Conservation (phyloP, 2,888 invertebrate species). For the Papilio protenor region DNA sequence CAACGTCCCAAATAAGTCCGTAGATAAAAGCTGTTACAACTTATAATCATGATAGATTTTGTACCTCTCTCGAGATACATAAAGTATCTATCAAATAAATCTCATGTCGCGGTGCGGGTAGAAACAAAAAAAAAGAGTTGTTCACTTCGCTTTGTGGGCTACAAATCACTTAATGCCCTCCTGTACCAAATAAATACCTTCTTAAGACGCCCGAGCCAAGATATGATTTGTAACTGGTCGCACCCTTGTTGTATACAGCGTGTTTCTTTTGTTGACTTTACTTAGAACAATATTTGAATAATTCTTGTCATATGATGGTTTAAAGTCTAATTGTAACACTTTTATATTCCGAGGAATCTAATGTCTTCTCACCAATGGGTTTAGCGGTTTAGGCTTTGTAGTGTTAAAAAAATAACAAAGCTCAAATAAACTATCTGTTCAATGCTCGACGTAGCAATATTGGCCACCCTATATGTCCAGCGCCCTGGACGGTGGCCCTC, state of each 20-base stretch:
- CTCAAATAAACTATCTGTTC: too few species aligned
- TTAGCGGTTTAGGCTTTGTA: too few species aligned
- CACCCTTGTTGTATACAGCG: conserved; percentile 54
- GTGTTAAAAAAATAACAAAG: too few species aligned
- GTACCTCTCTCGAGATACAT: conserved; percentile 40
- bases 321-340: too few species aligned
- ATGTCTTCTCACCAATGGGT: too few species aligned
- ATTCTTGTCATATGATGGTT: too few species aligned
- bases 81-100: conserved; percentile 45
- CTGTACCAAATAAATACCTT: conserved; percentile 55
- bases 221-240: conserved; percentile 65
- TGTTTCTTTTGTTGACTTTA: conserved; percentile 42
- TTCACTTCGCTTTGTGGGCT: conserved; percentile 39
- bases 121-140: conserved; percentile 42
- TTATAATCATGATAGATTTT: conserved; percentile 38
- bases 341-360: too few species aligned
- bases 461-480: too few species aligned
- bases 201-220: conserved; percentile 58
- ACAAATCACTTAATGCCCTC: conserved; percentile 68
- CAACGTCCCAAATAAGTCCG: neutral
- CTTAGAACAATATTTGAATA: neutral
- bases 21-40: conserved; percentile 17
- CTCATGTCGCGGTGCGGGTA: conserved; percentile 24
- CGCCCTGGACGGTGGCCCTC: too few species aligned
- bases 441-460: too few species aligned